These are phyloP conservation scores for Sylvietta virens DNA, from an alignment of 2,113 vertebrate species.

Conservation along the genomic window DNA sequence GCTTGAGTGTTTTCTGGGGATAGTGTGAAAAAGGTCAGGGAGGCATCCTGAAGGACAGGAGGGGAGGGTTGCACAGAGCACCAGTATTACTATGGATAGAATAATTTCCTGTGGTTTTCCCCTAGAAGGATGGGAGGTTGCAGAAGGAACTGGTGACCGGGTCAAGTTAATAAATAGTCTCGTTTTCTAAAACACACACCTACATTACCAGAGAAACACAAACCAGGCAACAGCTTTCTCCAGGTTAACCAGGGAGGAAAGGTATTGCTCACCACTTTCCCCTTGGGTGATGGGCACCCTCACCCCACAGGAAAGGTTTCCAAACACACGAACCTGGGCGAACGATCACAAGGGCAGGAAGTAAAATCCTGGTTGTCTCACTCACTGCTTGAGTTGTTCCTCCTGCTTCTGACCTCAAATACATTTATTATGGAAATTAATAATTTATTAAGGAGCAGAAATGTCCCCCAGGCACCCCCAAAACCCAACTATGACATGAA, in stretches of 20 bases:
- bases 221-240: neutral
- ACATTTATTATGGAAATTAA: neutral
- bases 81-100: neutral
- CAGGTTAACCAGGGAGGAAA: neutral
- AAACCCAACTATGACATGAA: neutral
- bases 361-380: neutral
- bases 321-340: neutral
- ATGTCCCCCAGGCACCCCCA: neutral
- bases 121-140: neutral
- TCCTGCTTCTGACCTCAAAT: neutral
- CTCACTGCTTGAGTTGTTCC: neutral
- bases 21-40: neutral
- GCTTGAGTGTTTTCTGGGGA: neutral
- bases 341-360: neutral
- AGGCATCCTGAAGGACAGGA: neutral
- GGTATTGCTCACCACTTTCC: neutral
- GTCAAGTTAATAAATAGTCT: neutral
- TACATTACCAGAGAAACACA: neutral
- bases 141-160: neutral
- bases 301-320: neutral
- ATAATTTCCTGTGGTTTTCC: neutral
- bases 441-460: neutral
- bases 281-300: neutral
- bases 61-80: neutral
- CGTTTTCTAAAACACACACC: neutral